These are phyloP conservation scores for Lysiphlebus fabarum DNA, from an alignment of 1,140 invertebrate genomes.

Conservation along the genomic window DNA sequence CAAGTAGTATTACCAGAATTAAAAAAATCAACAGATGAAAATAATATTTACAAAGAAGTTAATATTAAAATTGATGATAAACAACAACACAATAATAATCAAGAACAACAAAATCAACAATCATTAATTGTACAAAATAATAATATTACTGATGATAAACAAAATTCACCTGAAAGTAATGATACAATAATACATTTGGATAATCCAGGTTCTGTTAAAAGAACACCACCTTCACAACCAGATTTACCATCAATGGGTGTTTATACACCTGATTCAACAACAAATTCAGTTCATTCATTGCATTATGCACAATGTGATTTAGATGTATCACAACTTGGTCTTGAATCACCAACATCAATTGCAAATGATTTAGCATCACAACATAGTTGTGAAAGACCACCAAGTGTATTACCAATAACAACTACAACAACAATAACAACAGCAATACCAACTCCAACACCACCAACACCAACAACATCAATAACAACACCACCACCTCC, in stretches of 20 bases:
- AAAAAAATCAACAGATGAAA: too few relatives aligned
- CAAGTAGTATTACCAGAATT: too few relatives aligned
- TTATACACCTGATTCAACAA: constrained; percentile 79
- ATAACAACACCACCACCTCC: constrained; percentile 36
- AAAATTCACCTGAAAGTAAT: constrained; percentile 54
- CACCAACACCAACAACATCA: constrained; percentile 43
- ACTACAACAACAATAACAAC: constrained; percentile 38
- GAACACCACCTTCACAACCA: constrained; percentile 59
- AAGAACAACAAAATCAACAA: constrained; percentile 14
- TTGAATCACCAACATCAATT: constrained; percentile 85
- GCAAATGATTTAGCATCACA: constrained; percentile 79
- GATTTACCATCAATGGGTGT: constrained; percentile 76
- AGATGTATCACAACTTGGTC: constrained; percentile 76
- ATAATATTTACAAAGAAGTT: too few relatives aligned
- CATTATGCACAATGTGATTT: constrained; percentile 78
- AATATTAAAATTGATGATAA: not conserved
- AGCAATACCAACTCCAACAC: constrained; percentile 30
- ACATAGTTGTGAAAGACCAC: constrained; percentile 65
- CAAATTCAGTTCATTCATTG: constrained; percentile 78
- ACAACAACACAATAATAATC: constrained; percentile 14
- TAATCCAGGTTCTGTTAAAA: constrained; percentile 56
- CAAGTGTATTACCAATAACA: constrained; percentile 48
- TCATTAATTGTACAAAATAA: constrained; percentile 29
- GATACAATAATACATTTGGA: constrained; percentile 60
- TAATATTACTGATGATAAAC: constrained; percentile 44